A percentile compares a stretch with the other conserved stretches of the same genome.
Evolutionary conservation across 2,797 vertebrate genomes (phyloP).

Genomic region (Leptoclinus maculatus): DNA sequence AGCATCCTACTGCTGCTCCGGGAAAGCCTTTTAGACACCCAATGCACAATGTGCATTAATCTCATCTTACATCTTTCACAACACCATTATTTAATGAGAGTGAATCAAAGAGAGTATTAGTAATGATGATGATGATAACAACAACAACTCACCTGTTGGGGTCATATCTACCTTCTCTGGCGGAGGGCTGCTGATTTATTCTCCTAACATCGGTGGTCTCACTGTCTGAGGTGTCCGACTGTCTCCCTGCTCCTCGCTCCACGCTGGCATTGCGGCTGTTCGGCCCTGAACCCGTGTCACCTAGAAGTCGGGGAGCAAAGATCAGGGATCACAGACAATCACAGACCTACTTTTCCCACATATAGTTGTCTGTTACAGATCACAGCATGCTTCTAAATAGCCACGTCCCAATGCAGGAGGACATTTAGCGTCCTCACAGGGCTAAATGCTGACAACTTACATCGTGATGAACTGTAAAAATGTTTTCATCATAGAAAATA

Average conservation of each 20-base stretch:
- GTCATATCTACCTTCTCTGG: conserved; percentile 87
- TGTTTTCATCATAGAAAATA: not conserved
- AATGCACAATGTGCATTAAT: not conserved
- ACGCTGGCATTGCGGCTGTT: conserved; percentile 92
- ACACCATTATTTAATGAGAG: not conserved
- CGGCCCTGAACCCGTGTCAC: conserved; percentile 87
- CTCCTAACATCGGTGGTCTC: conserved; percentile 90
- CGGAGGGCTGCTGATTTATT: conserved; percentile 91
- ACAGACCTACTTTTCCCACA: not conserved
- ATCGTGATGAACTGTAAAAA: not conserved
- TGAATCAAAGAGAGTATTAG: not conserved
- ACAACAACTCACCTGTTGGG: conserved; percentile 87
- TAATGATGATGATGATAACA: not conserved
- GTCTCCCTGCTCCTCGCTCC: conserved; percentile 88
- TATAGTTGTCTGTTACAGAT: not conserved
- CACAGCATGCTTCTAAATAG: not conserved
- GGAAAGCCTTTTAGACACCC: not conserved
- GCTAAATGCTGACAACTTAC: not conserved
- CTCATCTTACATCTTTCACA: not conserved
- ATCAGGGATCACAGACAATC: not conserved
- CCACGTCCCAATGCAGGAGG: not conserved
- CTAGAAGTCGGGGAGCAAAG: conserved; percentile 49
- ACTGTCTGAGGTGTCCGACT: conserved; percentile 93
- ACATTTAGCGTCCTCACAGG: not conserved
- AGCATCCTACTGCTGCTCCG: not conserved